These are phyloP conservation scores for Bellardia bayeri DNA, from an alignment of 2,888 invertebrate species.

Conservation along the genomic window DNA sequence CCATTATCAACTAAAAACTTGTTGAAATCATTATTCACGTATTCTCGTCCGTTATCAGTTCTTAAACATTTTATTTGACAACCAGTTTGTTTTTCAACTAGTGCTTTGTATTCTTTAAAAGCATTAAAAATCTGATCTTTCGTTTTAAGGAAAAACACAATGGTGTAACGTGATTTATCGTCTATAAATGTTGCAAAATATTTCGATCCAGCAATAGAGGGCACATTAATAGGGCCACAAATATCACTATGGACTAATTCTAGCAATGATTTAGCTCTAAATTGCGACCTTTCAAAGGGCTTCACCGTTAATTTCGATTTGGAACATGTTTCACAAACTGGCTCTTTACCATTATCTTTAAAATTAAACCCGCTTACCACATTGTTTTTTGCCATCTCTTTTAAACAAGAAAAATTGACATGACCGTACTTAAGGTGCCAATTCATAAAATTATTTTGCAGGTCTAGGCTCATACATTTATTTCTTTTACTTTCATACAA, in stretches of 20 bases:
- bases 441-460: neutral
- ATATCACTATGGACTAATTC: slow-evolving; percentile 55
- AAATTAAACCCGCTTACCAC: neutral
- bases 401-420: slow-evolving; percentile 23
- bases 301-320: slow-evolving; percentile 29
- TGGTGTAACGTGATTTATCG: slow-evolving; percentile 52
- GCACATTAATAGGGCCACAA: neutral
- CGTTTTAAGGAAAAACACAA: neutral
- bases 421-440: slow-evolving; percentile 25
- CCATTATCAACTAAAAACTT: slow-evolving; percentile 53
- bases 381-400: neutral
- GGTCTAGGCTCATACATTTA: slow-evolving; percentile 25
- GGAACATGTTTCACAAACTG: neutral
- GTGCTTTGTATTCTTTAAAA: slow-evolving; percentile 62
- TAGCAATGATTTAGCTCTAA: slow-evolving; percentile 40
- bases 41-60: slow-evolving; percentile 63
- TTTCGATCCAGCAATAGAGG: slow-evolving; percentile 57
- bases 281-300: slow-evolving; percentile 47
- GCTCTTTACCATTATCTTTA: neutral
- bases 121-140: slow-evolving; percentile 20
- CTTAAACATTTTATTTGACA: slow-evolving; percentile 63
- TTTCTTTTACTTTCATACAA: slow-evolving; percentile 5
- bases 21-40: slow-evolving; percentile 52
- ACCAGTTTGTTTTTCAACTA: slow-evolving; percentile 64
- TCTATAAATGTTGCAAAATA: slow-evolving; percentile 69